Base-by-base conservation (phyloP, 1,140 invertebrate genomes). In the Scylla paramamosain region DNA sequence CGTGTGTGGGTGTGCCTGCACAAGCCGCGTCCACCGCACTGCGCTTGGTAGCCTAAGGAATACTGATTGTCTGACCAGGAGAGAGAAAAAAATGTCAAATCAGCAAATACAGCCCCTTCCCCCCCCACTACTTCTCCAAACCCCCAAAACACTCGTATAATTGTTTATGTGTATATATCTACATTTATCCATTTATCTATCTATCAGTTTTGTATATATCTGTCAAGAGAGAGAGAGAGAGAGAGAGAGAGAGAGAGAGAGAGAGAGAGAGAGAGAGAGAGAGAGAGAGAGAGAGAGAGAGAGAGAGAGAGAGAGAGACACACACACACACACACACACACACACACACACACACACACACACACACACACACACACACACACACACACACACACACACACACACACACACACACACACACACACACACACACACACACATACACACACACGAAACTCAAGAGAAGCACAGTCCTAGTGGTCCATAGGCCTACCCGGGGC, bases 171-270 rank as follows among this genome's bases (percentile, higher is more conserved):
- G 48, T 91, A 91, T 91, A 91, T 48, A 91, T 46, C 20, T 46
- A 48, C 45, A 46, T n/a, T 48, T 91, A 91, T 46, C 20, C 48
- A 91, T 59, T 45, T 91, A 52, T 46, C 52, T 12, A 8, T 59
- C 52, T 59, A 8, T 59, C 52, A 12, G 39, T 39, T 39, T 39
- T 39, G 39, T 39, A 39, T 39, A 39, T 39, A 39, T 39, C 39
- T 39, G 39, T 39, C 39, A 20, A 59, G 52, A 59, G 52, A 59
- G 52, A 88, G 29, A 88, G 86, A 88, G 29, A 88, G 86, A 88
- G 86, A 88, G 86, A 88, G 86, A 88, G 86, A 88, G 86, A 88
- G 86, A 88, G 86, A 88, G 86, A 88, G 86, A 88, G 86, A 88
- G 86, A 88, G 86, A 88, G 86, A 88, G 86, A 88, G 86, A 88